These are phyloP conservation scores for Eurytoma adleriae DNA, from an alignment of 2,888 invertebrate genomes.

Conservation along the genomic window DNA sequence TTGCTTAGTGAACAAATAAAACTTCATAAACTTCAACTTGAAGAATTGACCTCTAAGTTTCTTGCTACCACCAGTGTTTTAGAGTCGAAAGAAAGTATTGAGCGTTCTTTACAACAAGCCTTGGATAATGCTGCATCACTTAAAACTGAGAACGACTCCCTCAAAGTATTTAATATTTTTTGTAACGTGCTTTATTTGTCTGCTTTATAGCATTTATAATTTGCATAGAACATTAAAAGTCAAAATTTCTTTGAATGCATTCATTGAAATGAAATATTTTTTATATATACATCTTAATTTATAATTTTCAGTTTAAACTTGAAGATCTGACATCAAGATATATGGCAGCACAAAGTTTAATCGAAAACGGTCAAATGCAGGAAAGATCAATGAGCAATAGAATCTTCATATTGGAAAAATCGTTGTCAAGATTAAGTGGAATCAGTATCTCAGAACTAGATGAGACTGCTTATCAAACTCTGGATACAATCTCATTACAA, in stretches of 20 bases:
- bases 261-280: too few species aligned
- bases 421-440: conserved; percentile 68
- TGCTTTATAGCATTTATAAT: too few species aligned
- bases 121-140: conserved; percentile 65
- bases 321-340: conserved; percentile 69
- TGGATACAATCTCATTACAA: conserved; percentile 69
- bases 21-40: conserved; percentile 69
- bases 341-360: conserved; percentile 67
- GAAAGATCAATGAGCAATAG: conserved; percentile 66
- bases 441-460: conserved; percentile 68
- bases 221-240: too few species aligned
- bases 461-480: conserved; percentile 70
- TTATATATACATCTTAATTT: conserved; percentile 12
- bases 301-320: conserved; percentile 62
- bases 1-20: conserved; percentile 69
- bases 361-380: conserved; percentile 67
- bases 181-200: background rate
- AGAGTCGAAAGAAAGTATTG: conserved; percentile 73
- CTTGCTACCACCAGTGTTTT: conserved; percentile 67
- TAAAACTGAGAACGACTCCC: conserved; percentile 67
- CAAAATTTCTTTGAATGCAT: too few species aligned
- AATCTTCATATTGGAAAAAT: conserved; percentile 67
- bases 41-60: conserved; percentile 72
- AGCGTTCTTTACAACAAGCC: conserved; percentile 71
- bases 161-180: conserved; percentile 54